These are phyloP conservation scores for Tetragnatha montana DNA, from an alignment of 2,888 invertebrate genomes.

Conservation along the genomic window DNA sequence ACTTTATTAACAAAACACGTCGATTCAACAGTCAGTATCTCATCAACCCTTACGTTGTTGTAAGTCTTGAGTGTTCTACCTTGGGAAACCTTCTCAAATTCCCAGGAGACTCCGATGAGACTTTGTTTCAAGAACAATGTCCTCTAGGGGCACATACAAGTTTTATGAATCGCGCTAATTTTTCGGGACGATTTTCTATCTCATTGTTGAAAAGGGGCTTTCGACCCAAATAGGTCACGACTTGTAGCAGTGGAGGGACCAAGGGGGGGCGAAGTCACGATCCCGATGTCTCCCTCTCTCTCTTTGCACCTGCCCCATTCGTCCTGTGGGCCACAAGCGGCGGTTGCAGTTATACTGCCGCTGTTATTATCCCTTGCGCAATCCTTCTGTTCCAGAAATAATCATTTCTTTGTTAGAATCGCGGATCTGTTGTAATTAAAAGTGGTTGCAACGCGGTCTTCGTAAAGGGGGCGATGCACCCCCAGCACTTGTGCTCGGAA, in stretches of 20 bases:
- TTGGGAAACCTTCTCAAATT: too few species aligned
- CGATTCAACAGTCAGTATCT: too few species aligned
- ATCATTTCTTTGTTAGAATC: constrained; percentile 48
- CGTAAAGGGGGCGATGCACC: constrained; percentile 8
- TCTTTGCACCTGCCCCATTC: constrained; percentile 64
- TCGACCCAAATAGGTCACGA: constrained; percentile 66
- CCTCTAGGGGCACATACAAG: not conserved
- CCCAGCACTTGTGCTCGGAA: constrained; percentile 26
- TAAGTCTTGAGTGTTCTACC: too few species aligned
- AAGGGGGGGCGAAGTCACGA: constrained; percentile 41
- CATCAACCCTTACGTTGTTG: too few species aligned
- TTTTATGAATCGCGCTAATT: constrained; percentile 34
- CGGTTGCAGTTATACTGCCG: constrained; percentile 38
- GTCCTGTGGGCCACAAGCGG: constrained; percentile 54
- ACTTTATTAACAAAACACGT: too few species aligned
- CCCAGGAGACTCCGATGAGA: not conserved
- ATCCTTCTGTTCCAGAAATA: constrained; percentile 46
- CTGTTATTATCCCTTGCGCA: constrained; percentile 45
- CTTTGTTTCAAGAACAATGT: constrained; percentile 42
- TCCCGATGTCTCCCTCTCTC: constrained; percentile 29
- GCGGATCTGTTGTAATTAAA: constrained; percentile 55
- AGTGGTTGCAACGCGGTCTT: constrained; percentile 1
- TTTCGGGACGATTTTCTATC: constrained; percentile 33
- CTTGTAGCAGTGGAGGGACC: constrained; percentile 25
- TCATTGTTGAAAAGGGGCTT: constrained; percentile 52